phyloP scores from a whole-genome alignment of 2,797 vertebrate species.

The Sebastes hopkinsi region DNA sequence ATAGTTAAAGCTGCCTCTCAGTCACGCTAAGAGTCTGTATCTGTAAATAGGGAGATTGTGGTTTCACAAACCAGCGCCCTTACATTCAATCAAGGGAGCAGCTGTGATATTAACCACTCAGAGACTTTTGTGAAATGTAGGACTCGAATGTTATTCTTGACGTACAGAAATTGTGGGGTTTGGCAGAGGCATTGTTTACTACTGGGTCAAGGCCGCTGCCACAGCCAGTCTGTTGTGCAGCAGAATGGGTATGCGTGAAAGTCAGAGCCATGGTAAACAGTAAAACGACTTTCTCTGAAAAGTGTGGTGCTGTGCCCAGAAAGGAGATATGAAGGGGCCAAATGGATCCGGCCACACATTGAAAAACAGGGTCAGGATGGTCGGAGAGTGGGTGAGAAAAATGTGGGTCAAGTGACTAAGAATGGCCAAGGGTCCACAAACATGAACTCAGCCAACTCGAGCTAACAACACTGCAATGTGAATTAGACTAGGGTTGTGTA shows the following conservation, averaged over 20 bases:
- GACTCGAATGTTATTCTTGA: constrained; percentile 73
- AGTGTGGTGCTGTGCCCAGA: constrained; percentile 56
- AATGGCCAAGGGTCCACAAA: constrained; percentile 64
- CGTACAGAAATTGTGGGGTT: constrained; percentile 65
- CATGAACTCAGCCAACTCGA: constrained; percentile 69
- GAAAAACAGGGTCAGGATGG: constrained; percentile 75
- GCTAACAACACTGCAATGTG: constrained; percentile 10
- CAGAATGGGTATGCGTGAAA: constrained; percentile 54
- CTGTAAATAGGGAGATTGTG: constrained; percentile 78
- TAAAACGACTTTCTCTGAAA: constrained; percentile 59
- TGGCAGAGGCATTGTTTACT: constrained; percentile 72
- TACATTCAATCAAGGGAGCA: constrained; percentile 64
- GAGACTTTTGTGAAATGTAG: constrained; percentile 65
- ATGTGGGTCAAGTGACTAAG: constrained; percentile 79
- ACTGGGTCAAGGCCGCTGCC: constrained; percentile 50
- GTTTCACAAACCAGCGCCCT: constrained; percentile 60
- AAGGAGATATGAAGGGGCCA: constrained; percentile 58
- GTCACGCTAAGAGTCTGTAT: constrained; percentile 73
- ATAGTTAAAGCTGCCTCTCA: constrained; percentile 71
- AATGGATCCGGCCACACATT: constrained; percentile 67
- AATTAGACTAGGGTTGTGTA: constrained; percentile 1
- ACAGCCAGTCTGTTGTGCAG: constrained; percentile 51
- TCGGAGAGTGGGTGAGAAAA: constrained; percentile 66
- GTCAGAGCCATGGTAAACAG: constrained; percentile 75
- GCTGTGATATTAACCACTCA: constrained; percentile 75